These are phyloP conservation scores for Andinoacara biseriatus DNA, from an alignment of 2,113 vertebrate species.

Conservation along the genomic window DNA sequence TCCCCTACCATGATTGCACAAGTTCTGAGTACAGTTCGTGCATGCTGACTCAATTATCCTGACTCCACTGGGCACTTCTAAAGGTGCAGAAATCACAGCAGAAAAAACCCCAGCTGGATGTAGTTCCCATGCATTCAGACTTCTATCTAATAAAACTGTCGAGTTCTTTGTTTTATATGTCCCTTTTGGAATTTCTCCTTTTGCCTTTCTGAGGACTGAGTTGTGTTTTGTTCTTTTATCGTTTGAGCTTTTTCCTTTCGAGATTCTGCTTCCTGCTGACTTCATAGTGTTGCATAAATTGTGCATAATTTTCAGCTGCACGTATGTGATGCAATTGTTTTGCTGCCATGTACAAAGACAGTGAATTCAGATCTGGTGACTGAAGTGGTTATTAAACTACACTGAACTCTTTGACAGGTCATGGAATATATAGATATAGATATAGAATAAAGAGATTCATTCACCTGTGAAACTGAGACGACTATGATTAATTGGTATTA, in stretches of 20 bases:
- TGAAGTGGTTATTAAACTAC: neutral
- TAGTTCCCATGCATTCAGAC: constrained; percentile 29
- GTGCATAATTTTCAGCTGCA: neutral
- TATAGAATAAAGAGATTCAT: neutral
- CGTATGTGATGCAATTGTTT: no score
- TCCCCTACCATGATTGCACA: neutral
- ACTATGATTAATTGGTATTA: neutral
- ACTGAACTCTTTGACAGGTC: neutral
- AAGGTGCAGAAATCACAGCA: constrained; percentile 62
- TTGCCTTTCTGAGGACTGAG: neutral
- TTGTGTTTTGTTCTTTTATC: neutral
- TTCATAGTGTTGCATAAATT: neutral
- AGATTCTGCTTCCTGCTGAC: neutral
- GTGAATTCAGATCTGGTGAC: neutral
- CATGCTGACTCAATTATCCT: constrained; percentile 14
- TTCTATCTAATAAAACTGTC: neutral
- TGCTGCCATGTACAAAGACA: neutral
- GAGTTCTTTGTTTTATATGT: neutral
- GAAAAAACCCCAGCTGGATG: constrained; percentile 48
- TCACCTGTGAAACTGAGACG: neutral
- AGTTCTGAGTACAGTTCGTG: neutral
- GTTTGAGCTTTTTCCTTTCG: neutral
- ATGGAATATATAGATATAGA: no score
- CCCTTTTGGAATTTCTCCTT: constrained; percentile 18
- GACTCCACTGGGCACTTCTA: constrained; percentile 43